phyloP scores from a whole-genome alignment of 2,113 vertebrate species.

The Neomonachus schauinslandi region DNA sequence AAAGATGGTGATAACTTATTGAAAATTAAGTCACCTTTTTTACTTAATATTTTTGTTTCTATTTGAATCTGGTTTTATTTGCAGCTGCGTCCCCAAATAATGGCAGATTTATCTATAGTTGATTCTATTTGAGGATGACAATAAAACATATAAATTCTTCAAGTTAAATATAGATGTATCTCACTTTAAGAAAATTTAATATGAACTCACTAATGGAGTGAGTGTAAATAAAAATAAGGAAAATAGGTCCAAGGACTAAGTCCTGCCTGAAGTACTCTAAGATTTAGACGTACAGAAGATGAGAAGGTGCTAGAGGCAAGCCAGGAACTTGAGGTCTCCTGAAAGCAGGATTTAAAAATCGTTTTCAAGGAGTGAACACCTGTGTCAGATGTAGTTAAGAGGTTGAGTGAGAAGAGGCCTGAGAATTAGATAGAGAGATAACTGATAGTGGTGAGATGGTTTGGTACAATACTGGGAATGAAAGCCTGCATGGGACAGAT shows the following conservation, averaged over 20 bases:
- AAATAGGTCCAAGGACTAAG: background rate
- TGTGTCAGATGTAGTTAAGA: background rate
- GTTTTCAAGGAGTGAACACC: background rate
- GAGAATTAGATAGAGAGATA: background rate
- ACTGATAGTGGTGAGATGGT: background rate
- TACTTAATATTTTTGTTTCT: constrained; percentile 41
- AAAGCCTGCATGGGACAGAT: background rate
- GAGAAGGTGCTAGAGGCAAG: background rate
- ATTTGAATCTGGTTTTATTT: constrained; percentile 52
- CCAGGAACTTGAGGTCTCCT: background rate
- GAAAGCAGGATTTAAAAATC: background rate
- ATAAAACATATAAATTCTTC: background rate
- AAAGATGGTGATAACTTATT: background rate
- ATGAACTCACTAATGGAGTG: background rate
- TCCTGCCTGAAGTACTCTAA: background rate
- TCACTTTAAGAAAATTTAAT: constrained; percentile 20
- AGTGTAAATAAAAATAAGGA: constrained; percentile 20
- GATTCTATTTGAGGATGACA: background rate
- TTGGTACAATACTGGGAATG: background rate
- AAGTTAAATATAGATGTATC: background rate
- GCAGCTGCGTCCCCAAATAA: background rate
- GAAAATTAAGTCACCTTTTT: constrained; percentile 38
- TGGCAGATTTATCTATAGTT: background rate
- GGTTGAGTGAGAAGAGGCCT: background rate
- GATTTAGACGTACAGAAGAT: background rate